Evolutionary conservation across 2,888 invertebrate species (phyloP).

Genomic region (Heliconius sara): DNA sequence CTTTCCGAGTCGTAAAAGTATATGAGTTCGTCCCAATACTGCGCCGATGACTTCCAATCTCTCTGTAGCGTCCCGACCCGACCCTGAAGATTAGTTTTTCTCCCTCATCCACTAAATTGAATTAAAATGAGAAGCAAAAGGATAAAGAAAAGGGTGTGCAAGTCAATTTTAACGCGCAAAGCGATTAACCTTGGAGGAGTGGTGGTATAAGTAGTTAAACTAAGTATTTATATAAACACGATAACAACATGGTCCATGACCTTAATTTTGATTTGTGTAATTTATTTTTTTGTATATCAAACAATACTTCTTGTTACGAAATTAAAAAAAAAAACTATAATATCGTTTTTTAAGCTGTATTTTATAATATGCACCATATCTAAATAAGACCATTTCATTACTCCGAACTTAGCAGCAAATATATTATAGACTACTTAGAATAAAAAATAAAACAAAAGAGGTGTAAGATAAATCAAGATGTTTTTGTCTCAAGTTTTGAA

Average conservation of each 20-base stretch:
- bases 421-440: not conserved
- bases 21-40: conserved; percentile 83
- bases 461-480: conserved; percentile 19
- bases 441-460: conserved; percentile 11
- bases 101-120: conserved; percentile 82
- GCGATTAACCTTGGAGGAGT: conserved; percentile 29
- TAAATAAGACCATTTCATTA: too few relatives aligned
- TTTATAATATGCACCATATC: too few relatives aligned
- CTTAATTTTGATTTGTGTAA: not conserved
- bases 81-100: conserved; percentile 82
- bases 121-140: conserved; percentile 82
- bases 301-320: not conserved
- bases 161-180: conserved; percentile 71
- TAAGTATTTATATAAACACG: not conserved
- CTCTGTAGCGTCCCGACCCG: conserved; percentile 77
- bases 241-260: not conserved
- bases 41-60: conserved; percentile 82
- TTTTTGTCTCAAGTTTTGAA: conserved; percentile 23
- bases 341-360: too few relatives aligned
- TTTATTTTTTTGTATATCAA: too few relatives aligned
- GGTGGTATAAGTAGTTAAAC: not conserved
- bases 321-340: not conserved
- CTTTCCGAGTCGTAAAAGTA: conserved; percentile 80
- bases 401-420: not conserved
- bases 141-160: conserved; percentile 75